Conservation (phyloP, 2,797 vertebrate species). For the Amblyraja radiata region DNA sequence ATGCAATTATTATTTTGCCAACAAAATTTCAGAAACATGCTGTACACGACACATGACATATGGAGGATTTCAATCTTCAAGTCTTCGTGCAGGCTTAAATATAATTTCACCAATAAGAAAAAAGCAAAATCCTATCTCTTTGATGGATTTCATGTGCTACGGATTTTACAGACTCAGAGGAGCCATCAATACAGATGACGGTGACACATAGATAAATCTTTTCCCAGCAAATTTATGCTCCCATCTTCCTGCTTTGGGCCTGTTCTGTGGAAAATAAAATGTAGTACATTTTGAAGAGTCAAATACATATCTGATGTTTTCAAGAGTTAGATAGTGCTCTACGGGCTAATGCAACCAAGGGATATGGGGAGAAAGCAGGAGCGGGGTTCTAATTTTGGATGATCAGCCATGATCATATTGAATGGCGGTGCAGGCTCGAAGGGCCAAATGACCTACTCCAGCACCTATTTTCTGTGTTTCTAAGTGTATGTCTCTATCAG, state of each 20-base stretch:
- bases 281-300: too few species aligned
- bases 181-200: neutral
- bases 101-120: neutral
- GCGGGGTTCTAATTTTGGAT: too few species aligned
- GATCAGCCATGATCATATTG: too few species aligned
- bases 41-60: neutral
- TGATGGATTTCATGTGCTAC: neutral
- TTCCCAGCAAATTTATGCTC: neutral
- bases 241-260: neutral
- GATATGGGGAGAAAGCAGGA: too few species aligned
- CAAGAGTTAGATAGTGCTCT: too few species aligned
- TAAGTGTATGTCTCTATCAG: too few species aligned
- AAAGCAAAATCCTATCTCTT: neutral
- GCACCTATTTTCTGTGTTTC: too few species aligned
- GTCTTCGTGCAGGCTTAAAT: neutral
- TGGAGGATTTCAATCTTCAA: neutral
- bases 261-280: neutral
- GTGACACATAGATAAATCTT: neutral
- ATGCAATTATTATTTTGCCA: neutral
- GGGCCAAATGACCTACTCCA: too few species aligned
- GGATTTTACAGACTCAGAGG: neutral
- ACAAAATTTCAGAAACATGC: neutral
- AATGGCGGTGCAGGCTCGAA: too few species aligned
- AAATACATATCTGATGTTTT: too few species aligned
- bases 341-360: too few species aligned